Conservation (phyloP, 2,797 vertebrate genomes). For the Sebastes cheni region DNA sequence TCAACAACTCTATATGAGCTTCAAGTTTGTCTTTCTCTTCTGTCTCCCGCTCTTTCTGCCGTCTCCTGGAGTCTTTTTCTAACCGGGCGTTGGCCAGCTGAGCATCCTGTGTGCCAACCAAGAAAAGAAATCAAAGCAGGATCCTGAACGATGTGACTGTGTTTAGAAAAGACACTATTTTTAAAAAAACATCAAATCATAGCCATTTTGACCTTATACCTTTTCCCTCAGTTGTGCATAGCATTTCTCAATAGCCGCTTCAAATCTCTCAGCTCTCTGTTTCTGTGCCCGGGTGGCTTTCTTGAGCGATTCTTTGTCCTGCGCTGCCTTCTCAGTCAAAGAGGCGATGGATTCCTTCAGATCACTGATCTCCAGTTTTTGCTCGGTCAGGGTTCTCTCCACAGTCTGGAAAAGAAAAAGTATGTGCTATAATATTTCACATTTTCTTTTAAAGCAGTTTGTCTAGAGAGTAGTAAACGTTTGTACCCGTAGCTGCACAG, state of each 20-base stretch:
- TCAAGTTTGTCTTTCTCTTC: conserved; percentile 82
- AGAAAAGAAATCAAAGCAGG: background rate
- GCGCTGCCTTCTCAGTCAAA: conserved; percentile 72
- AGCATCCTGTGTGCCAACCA: conserved; percentile 78
- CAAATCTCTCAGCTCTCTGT: conserved; percentile 80
- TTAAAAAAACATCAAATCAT: background rate
- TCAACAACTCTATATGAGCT: conserved; percentile 78
- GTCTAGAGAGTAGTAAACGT: background rate
- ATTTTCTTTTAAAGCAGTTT: background rate
- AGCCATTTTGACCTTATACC: conserved; percentile 64
- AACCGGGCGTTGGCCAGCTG: conserved; percentile 78
- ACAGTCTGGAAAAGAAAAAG: conserved; percentile 75
- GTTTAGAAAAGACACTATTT: background rate
- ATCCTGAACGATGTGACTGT: background rate
- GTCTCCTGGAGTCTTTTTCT: conserved; percentile 81
- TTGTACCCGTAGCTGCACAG: conserved; percentile 84
- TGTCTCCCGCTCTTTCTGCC: conserved; percentile 71
- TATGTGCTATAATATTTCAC: background rate
- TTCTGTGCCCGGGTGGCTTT: conserved; percentile 85
- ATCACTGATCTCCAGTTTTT: conserved; percentile 79
- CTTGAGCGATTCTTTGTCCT: conserved; percentile 83
- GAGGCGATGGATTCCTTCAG: conserved; percentile 72
- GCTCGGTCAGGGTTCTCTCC: conserved; percentile 81
- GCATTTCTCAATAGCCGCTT: conserved; percentile 81
- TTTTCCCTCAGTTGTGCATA: conserved; percentile 81